phyloP scores from a whole-genome alignment of 2,888 invertebrate genomes.

The Sminthurides aquaticus region DNA sequence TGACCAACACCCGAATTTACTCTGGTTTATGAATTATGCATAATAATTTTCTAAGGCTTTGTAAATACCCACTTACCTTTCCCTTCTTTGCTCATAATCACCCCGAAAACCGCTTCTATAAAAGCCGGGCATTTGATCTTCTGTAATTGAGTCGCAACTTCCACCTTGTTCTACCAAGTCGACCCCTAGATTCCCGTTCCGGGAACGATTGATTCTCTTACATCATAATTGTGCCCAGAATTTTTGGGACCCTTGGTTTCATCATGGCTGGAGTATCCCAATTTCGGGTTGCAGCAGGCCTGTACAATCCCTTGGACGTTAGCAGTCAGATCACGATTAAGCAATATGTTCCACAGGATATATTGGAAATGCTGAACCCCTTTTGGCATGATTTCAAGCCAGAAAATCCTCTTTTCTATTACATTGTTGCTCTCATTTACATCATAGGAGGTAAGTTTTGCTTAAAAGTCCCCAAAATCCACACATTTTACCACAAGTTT shows the following conservation, averaged over 20 bases:
- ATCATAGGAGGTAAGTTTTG: slow-evolving; percentile 29
- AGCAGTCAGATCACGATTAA: slow-evolving; percentile 23
- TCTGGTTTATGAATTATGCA: neutral
- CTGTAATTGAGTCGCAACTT: neutral
- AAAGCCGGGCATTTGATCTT: neutral
- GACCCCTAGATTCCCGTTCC: neutral
- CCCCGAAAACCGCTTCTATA: neutral
- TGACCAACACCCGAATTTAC: no score
- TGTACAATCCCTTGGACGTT: slow-evolving; percentile 29
- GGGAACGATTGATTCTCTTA: no score
- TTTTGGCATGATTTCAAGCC: slow-evolving; percentile 30
- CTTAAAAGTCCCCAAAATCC: neutral
- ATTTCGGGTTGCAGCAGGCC: slow-evolving; percentile 14
- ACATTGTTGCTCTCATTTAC: slow-evolving; percentile 27
- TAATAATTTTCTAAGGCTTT: neutral
- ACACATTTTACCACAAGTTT: no score
- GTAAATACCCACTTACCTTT: neutral
- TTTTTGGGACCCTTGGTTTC: no score
- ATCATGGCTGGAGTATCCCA: neutral
- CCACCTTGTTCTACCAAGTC: neutral
- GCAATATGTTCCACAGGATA: slow-evolving; percentile 30
- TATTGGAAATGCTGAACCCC: slow-evolving; percentile 24
- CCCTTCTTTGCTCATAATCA: neutral
- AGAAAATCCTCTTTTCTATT: slow-evolving; percentile 25
- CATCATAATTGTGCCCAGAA: no score